Conservation (phyloP, 1,140 invertebrate species). For the Temnothorax curvispinosus region DNA sequence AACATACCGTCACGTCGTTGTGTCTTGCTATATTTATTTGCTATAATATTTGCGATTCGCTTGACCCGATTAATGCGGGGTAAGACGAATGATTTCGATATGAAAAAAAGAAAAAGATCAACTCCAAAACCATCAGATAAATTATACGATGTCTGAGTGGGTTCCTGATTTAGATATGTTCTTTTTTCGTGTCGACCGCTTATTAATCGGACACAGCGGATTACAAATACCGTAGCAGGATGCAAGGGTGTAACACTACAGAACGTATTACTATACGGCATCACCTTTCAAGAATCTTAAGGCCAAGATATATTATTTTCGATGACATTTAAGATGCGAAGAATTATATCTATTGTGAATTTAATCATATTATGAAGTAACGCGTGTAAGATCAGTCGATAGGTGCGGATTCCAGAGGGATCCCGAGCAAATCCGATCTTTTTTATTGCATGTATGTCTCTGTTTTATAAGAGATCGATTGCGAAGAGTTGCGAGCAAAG, state of each 20-base stretch:
- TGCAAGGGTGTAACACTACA: background rate
- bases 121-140: background rate
- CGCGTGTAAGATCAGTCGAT: background rate
- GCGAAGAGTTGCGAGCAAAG: background rate
- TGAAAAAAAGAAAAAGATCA: background rate
- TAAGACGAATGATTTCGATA: background rate
- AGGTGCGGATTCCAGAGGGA: background rate
- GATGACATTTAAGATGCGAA: slow-evolving; percentile 38
- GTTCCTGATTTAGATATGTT: background rate
- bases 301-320: slow-evolving; percentile 74
- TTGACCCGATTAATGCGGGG: background rate
- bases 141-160: background rate
- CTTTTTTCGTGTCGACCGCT: background rate
- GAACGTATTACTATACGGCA: slow-evolving; percentile 58
- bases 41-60: background rate
- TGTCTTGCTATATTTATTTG: background rate
- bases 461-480: background rate
- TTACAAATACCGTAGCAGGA: background rate
- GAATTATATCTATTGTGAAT: background rate
- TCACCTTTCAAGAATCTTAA: slow-evolving; percentile 51
- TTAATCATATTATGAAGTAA: background rate
- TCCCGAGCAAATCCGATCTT: too few species aligned
- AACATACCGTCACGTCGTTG: slow-evolving; percentile 14
- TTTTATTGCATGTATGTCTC: background rate
- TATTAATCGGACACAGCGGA: background rate